phyloP scores from a whole-genome alignment of 2,113 vertebrate species.

The Crypturellus undulatus region DNA sequence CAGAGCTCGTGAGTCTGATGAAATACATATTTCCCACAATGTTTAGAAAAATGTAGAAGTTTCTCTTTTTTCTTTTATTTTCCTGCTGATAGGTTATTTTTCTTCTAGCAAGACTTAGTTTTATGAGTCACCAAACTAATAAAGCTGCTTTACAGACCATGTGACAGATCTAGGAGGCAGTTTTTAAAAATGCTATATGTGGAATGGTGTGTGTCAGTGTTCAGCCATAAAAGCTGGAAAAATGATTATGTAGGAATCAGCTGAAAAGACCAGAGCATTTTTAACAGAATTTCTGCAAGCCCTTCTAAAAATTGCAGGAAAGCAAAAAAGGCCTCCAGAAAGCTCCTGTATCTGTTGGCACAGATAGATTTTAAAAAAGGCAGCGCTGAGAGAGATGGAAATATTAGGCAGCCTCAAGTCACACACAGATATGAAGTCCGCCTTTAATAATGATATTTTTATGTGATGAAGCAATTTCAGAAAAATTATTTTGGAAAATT shows the following conservation, averaged over 20 bases:
- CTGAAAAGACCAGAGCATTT: not conserved
- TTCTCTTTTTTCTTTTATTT: not conserved
- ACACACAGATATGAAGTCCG: not conserved
- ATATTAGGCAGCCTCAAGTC: not conserved
- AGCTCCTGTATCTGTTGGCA: not conserved
- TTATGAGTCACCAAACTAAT: not conserved
- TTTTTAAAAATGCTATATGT: not conserved
- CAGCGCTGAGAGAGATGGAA: not conserved
- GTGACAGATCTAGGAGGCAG: not conserved
- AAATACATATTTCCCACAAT: not conserved
- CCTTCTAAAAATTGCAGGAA: not conserved
- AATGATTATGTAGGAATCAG: not conserved
- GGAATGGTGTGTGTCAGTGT: not conserved
- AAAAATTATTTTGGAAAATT: not conserved
- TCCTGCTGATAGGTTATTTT: not conserved
- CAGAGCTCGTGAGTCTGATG: slow-evolving; percentile 5
- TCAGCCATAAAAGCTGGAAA: not conserved
- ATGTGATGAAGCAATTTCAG: not conserved
- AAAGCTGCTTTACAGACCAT: not conserved
- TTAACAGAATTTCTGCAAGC: not conserved
- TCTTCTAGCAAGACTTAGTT: not conserved
- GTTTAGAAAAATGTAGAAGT: not conserved
- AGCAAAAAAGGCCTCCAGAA: not conserved
- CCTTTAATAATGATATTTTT: not conserved
- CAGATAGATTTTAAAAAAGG: not conserved